Evolutionary conservation across 2,888 invertebrate species (phyloP).

Genomic region (Volucella inflata): DNA sequence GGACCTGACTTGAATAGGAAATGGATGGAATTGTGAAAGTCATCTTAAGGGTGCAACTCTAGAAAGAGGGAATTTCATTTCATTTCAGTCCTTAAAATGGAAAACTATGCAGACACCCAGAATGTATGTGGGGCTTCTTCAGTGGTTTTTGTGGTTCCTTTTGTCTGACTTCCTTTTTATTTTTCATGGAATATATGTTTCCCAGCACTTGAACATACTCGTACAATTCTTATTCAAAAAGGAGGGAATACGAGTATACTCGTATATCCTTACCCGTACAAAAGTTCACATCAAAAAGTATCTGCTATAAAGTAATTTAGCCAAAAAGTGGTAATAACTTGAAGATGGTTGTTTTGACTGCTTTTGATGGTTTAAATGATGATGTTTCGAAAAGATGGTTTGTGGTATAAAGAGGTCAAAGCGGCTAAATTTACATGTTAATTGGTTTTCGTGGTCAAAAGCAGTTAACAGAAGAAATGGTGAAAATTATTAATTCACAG

Average conservation of each 20-base stretch:
- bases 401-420: background rate
- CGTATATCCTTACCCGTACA: background rate
- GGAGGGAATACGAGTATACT: background rate
- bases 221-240: too few species aligned
- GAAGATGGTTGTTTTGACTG: conserved; percentile 10
- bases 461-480: conserved; percentile 22
- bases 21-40: conserved; percentile 4
- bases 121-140: conserved; percentile 32
- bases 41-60: conserved; percentile 34
- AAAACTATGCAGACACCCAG: conserved; percentile 16
- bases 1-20: conserved; percentile 38
- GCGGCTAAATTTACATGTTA: conserved; percentile 42
- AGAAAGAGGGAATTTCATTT: conserved; percentile 34
- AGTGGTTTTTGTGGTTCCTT: conserved; percentile 56
- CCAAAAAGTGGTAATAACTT: conserved; percentile 17
- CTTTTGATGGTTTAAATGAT: conserved; percentile 18
- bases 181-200: conserved; percentile 27
- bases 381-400: background rate
- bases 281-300: conserved; percentile 17
- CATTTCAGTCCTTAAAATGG: conserved; percentile 31
- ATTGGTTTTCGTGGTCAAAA: conserved; percentile 48
- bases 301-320: conserved; percentile 20
- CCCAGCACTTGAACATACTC: conserved; percentile 38
- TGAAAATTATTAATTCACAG: background rate
- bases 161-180: conserved; percentile 39